Evolutionary conservation across 1,140 invertebrate species (phyloP).

Genomic region (Hyposmocoma kahamanoa): DNA sequence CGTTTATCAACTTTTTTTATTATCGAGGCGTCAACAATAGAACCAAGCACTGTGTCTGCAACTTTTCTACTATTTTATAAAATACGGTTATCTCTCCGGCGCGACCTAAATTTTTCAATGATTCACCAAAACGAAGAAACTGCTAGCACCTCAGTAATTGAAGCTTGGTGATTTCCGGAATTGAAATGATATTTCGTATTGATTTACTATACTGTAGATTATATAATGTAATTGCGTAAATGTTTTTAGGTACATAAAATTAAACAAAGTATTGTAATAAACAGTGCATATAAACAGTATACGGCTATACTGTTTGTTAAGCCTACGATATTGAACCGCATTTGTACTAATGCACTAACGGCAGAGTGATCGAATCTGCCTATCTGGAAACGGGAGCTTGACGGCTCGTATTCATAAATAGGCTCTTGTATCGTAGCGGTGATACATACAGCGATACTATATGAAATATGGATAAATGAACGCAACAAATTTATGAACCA

Average conservation of each 20-base stretch:
- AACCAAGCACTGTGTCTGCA: conserved; percentile 19
- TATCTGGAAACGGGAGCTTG: conserved; percentile 37
- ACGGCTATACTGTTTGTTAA: too few relatives aligned
- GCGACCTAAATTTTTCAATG: conserved; percentile 4
- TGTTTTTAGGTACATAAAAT: too few relatives aligned
- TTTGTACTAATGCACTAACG: conserved; percentile 20
- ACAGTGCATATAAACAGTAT: too few relatives aligned
- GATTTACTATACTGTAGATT: too few relatives aligned
- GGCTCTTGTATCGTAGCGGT: conserved; percentile 38
- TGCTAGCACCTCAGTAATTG: background rate
- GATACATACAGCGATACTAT: conserved; percentile 50
- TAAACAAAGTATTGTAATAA: too few relatives aligned
- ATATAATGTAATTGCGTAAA: too few relatives aligned
- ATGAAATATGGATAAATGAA: conserved; percentile 52
- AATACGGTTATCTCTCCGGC: conserved; percentile 22
- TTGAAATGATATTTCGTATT: too few relatives aligned
- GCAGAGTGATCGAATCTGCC: conserved; percentile 26
- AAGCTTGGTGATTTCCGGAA: too few relatives aligned
- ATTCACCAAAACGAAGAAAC: background rate
- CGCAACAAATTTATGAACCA: conserved; percentile 43
- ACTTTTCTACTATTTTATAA: conserved; percentile 21
- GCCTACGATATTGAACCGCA: conserved; percentile 4
- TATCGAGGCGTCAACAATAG: conserved; percentile 26
- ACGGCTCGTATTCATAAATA: conserved; percentile 48
- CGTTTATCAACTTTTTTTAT: conserved; percentile 35